Conservation (phyloP, 2,113 vertebrate species). For the Capra hircus region DNA sequence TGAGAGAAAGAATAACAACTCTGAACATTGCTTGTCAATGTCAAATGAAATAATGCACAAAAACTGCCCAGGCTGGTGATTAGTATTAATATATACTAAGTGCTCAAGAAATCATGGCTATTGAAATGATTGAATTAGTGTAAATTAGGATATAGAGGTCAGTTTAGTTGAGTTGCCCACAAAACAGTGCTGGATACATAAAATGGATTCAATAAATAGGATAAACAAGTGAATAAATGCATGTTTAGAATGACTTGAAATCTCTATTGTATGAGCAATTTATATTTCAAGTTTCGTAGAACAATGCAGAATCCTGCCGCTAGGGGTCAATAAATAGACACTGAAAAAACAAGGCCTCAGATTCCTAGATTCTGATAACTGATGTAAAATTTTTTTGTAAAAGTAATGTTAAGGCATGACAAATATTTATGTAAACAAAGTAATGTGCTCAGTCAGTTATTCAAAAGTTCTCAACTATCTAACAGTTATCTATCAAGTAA, state of each 20-base stretch:
- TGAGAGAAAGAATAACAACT: neutral
- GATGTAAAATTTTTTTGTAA: neutral
- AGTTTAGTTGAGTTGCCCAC: neutral
- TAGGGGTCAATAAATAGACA: slow-evolving; percentile 50
- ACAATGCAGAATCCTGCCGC: slow-evolving; percentile 29
- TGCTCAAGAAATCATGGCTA: neutral
- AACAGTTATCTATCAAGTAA: neutral
- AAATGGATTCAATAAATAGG: neutral
- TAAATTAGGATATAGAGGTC: neutral
- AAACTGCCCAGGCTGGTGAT: neutral
- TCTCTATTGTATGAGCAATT: neutral
- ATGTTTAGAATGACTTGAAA: neutral
- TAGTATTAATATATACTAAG: neutral
- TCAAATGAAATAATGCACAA: neutral
- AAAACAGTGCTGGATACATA: neutral
- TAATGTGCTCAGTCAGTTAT: neutral
- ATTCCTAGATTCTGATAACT: neutral
- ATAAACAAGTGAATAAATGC: neutral
- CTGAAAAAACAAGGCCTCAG: neutral
- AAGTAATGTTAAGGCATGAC: neutral
- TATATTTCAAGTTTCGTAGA: neutral
- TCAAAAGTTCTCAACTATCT: neutral
- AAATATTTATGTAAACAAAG: neutral
- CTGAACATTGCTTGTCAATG: neutral
- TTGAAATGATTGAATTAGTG: neutral